phyloP scores from a whole-genome alignment of 2,797 vertebrate genomes.

The Podargus strigoides region DNA sequence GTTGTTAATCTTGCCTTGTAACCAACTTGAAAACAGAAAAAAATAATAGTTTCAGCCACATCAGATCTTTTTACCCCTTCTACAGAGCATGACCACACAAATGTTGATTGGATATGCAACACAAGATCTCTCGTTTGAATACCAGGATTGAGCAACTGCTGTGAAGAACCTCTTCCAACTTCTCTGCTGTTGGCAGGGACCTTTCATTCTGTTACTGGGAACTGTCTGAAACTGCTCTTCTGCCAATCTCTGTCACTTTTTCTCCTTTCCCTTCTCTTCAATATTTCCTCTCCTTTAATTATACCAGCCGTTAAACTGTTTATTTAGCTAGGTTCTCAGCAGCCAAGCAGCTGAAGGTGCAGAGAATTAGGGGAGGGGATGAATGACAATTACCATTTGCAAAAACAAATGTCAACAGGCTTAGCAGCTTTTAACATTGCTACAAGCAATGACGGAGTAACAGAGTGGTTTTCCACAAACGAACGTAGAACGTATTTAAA shows the following conservation, averaged over 20 bases:
- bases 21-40: background rate
- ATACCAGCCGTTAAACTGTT: background rate
- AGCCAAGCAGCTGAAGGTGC: background rate
- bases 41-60: background rate
- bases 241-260: background rate
- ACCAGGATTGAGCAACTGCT: background rate
- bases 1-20: background rate
- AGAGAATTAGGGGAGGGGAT: background rate
- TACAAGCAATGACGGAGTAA: background rate
- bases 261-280: background rate
- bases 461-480: background rate
- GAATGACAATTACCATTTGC: background rate
- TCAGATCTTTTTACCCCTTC: background rate
- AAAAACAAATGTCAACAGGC: background rate
- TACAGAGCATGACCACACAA: background rate
- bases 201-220: background rate
- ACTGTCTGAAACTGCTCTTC: background rate
- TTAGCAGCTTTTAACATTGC: background rate
- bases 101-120: background rate
- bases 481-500: background rate
- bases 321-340: background rate
- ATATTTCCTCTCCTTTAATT: background rate
- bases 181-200: background rate
- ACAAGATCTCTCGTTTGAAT: background rate
- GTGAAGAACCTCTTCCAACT: background rate